Conservation (phyloP, 2,888 invertebrate genomes). For the Leucophora obtusa region DNA sequence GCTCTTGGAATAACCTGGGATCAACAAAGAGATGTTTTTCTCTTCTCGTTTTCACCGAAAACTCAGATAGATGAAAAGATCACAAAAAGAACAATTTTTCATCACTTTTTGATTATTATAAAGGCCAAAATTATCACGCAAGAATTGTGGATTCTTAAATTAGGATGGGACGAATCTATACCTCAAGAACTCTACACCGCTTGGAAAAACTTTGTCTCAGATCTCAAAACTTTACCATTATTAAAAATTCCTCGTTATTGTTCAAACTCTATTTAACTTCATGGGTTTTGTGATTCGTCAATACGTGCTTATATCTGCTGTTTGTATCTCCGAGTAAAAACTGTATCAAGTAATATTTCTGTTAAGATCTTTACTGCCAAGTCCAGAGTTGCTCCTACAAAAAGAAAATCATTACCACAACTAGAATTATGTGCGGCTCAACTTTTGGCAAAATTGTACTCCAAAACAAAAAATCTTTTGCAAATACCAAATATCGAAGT, state of each 20-base stretch:
- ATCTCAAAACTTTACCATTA: constrained; percentile 7
- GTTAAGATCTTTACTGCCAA: constrained; percentile 33
- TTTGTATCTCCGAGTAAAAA: constrained; percentile 16
- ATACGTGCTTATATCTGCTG: constrained; percentile 50
- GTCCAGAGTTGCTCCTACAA: constrained; percentile 45
- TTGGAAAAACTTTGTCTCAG: constrained; percentile 11
- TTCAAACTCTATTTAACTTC: constrained; percentile 22
- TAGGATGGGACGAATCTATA: constrained; percentile 35
- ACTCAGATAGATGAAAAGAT: too few species aligned
- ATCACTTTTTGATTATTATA: too few species aligned
- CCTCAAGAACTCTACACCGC: constrained; percentile 14
- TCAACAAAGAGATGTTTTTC: too few species aligned
- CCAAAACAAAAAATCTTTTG: too few species aligned
- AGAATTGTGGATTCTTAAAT: constrained; percentile 35
- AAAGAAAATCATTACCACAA: constrained; percentile 53
- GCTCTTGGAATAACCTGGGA: too few species aligned
- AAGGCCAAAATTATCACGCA: too few species aligned
- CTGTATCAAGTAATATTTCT: neutral
- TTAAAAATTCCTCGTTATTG: constrained; percentile 18
- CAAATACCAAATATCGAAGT: too few species aligned
- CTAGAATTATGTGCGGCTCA: constrained; percentile 56
- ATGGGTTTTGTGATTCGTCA: constrained; percentile 48
- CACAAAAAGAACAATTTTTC: too few species aligned
- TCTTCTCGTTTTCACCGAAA: too few species aligned
- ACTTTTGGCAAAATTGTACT: too few species aligned